Percentiles rank a stretch among this genome's conserved stretches.
Evolutionary conservation across 2,888 invertebrate genomes (phyloP).

Genomic region (Parochlus steinenii): DNA sequence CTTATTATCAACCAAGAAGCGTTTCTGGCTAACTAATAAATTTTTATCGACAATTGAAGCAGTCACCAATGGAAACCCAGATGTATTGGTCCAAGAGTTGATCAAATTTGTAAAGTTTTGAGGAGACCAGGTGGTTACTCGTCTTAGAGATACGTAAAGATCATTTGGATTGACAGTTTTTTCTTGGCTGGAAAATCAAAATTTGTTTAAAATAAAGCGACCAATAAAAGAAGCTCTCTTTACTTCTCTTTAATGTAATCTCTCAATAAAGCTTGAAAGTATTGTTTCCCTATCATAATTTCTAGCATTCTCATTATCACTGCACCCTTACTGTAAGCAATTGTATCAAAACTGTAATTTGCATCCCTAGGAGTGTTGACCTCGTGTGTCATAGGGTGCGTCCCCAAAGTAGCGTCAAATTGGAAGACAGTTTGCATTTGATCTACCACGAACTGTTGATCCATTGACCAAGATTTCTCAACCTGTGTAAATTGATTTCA

Average conservation of each 20-base stretch:
- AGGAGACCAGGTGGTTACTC: too few relatives aligned
- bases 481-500: too few relatives aligned
- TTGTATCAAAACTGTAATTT: slow-evolving; percentile 42
- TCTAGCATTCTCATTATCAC: slow-evolving; percentile 50
- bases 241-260: slow-evolving; percentile 37
- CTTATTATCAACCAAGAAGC: slow-evolving; percentile 5
- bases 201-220: neutral
- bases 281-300: slow-evolving; percentile 36
- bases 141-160: too few relatives aligned
- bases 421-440: slow-evolving; percentile 47
- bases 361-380: slow-evolving; percentile 41
- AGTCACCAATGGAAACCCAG: slow-evolving; percentile 56
- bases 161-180: too few relatives aligned
- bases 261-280: slow-evolving; percentile 37
- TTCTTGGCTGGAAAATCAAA: neutral
- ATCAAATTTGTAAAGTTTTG: too few relatives aligned
- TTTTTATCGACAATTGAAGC: slow-evolving; percentile 23
- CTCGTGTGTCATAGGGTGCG: slow-evolving; percentile 39
- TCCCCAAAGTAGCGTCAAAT: slow-evolving; percentile 37
- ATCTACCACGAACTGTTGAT: slow-evolving; percentile 50
- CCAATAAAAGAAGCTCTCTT: too few relatives aligned
- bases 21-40: slow-evolving; percentile 1
- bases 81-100: slow-evolving; percentile 59
- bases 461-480: slow-evolving; percentile 40
- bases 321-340: slow-evolving; percentile 54